Conservation (phyloP, 1,140 invertebrate species). For the Drosophila lini region DNA sequence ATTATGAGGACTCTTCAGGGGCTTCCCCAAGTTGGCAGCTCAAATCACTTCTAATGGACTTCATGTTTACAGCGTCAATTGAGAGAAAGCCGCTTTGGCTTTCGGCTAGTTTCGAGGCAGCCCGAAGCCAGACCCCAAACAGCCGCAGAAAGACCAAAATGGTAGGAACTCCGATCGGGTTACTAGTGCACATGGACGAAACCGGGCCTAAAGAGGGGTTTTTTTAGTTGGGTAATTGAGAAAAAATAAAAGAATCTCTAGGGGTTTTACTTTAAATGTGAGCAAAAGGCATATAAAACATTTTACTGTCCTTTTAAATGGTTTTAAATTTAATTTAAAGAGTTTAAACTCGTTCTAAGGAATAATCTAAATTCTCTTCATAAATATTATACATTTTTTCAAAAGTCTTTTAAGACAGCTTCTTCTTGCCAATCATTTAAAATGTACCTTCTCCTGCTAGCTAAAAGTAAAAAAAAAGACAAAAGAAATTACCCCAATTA, state of each 20-base stretch:
- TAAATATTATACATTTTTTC: not conserved
- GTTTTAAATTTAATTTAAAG: not conserved
- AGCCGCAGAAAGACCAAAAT: slow-evolving; percentile 37
- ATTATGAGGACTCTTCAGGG: slow-evolving; percentile 74
- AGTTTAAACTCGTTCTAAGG: not conserved
- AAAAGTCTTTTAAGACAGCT: not conserved
- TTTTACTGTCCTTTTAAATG: not conserved
- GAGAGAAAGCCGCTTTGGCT: slow-evolving; percentile 79
- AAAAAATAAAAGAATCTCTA: not conserved
- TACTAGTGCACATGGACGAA: slow-evolving; percentile 37
- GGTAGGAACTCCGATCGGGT: slow-evolving; percentile 46
- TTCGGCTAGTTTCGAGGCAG: slow-evolving; percentile 45
- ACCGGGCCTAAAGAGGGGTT: not conserved
- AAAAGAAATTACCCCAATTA: slow-evolving; percentile 80
- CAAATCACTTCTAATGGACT: slow-evolving; percentile 83
- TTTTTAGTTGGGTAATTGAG: not conserved
- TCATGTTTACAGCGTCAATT: slow-evolving; percentile 84
- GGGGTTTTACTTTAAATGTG: not conserved
- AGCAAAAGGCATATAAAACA: not conserved
- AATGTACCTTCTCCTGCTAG: not conserved
- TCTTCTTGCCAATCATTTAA: not conserved
- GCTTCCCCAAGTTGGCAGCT: slow-evolving; percentile 73
- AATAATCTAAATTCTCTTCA: too few relatives aligned
- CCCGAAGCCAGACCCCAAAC: slow-evolving; percentile 54
- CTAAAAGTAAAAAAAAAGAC: slow-evolving; percentile 13